Evolutionary conservation across 2,113 vertebrate genomes (phyloP).

Genomic region (Benitochromis conjunctus): DNA sequence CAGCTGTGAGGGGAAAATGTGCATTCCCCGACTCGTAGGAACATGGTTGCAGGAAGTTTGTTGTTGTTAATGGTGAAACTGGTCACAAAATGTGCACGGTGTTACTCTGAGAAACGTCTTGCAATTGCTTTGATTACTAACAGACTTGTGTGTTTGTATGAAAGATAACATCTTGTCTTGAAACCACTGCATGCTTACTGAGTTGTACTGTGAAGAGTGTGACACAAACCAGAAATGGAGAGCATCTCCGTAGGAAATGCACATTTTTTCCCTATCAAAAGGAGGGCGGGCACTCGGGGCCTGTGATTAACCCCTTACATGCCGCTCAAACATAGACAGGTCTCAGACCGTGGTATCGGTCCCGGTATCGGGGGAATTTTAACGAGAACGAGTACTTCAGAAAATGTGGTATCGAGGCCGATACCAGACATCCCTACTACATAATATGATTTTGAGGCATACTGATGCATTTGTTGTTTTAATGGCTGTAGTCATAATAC

Average conservation of each 20-base stretch:
- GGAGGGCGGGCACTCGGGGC: no score
- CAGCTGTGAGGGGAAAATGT: no score
- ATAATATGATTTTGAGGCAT: neutral
- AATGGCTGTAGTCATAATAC: neutral
- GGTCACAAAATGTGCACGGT: neutral
- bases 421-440: no score
- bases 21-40: neutral
- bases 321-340: no score
- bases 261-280: neutral
- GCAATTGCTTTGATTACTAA: neutral
- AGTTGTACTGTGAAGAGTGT: neutral
- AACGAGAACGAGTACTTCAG: no score
- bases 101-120: neutral
- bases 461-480: neutral
- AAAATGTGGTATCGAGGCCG: no score
- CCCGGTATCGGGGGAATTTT: no score
- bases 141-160: neutral
- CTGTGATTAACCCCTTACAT: no score
- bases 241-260: neutral
- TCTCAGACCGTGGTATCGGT: no score
- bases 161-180: neutral
- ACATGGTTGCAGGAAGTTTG: neutral
- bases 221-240: neutral
- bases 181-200: neutral
- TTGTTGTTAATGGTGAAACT: neutral